Percentiles rank a stretch among this genome's conserved stretches.
phyloP scores from a whole-genome alignment of 2,797 vertebrate genomes.

The Galago senegalensis region DNA sequence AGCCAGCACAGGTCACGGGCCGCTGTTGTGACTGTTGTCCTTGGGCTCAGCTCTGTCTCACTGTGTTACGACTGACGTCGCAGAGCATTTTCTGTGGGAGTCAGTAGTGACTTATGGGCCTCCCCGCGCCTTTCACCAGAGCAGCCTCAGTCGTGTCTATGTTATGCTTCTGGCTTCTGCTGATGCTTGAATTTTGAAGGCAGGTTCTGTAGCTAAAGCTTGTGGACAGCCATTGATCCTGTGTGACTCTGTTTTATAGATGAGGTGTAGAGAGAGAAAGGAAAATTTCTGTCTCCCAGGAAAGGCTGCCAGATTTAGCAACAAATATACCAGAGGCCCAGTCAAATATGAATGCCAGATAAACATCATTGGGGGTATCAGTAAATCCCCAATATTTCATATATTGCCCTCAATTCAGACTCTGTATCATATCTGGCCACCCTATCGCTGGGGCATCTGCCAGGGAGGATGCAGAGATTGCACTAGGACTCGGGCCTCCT shows the following conservation, averaged over 20 bases:
- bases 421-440: not conserved
- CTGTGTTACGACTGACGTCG: rapidly evolving
- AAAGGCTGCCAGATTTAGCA: not conserved
- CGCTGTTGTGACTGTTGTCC: rapidly evolving
- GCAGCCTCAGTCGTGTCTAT: not conserved
- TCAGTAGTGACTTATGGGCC: rapidly evolving
- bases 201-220: not conserved
- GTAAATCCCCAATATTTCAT: not conserved
- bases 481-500: not conserved
- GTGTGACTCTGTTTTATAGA: not conserved
- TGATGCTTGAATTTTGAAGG: not conserved
- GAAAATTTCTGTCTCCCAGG: not conserved
- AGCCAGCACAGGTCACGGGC: rapidly evolving
- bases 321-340: not conserved
- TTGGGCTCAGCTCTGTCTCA: not conserved
- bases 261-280: not conserved
- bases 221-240: not conserved
- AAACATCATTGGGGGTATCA: not conserved
- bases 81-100: too few species aligned
- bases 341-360: not conserved
- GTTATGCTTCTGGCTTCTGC: not conserved
- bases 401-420: not conserved
- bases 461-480: not conserved
- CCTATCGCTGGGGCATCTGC: not conserved
- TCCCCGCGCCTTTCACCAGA: not conserved